These are phyloP conservation scores for Thinocorus orbignyianus DNA, from an alignment of 2,113 vertebrate genomes.

Conservation along the genomic window DNA sequence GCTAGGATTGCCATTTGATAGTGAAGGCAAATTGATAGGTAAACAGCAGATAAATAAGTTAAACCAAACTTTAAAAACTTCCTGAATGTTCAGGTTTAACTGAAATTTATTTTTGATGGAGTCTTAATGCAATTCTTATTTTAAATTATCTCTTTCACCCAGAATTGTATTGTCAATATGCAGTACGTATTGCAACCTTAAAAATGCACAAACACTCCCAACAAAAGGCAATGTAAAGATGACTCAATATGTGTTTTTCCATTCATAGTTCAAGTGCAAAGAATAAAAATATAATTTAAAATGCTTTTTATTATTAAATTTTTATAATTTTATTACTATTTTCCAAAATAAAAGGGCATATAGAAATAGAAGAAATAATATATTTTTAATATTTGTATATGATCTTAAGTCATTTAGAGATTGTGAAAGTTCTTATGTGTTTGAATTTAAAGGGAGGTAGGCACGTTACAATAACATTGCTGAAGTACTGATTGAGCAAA, in stretches of 20 bases:
- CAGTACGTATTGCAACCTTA: not conserved
- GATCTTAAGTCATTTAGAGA: not conserved
- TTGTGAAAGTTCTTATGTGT: not conserved
- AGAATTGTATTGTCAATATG: not conserved
- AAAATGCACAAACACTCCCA: accelerated
- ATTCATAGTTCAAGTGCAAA: not conserved
- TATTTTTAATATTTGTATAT: not conserved
- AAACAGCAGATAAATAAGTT: not conserved
- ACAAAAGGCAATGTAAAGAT: not conserved
- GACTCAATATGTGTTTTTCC: not conserved
- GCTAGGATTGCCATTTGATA: not conserved
- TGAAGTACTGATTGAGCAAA: not conserved
- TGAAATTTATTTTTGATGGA: not conserved
- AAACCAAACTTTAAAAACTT: not conserved
- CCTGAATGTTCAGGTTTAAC: not conserved
- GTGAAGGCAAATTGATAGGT: not conserved
- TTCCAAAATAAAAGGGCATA: not conserved
- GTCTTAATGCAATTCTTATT: not conserved
- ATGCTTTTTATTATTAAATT: not conserved
- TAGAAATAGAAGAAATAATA: not conserved
- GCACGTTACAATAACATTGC: not conserved
- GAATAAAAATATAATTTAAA: not conserved
- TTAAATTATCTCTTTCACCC: not conserved
- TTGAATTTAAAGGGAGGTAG: not conserved
- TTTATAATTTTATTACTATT: too few relatives aligned